Evolutionary conservation across 2,888 invertebrate genomes (phyloP).

Genomic region (Melikaiella ostensackeni): DNA sequence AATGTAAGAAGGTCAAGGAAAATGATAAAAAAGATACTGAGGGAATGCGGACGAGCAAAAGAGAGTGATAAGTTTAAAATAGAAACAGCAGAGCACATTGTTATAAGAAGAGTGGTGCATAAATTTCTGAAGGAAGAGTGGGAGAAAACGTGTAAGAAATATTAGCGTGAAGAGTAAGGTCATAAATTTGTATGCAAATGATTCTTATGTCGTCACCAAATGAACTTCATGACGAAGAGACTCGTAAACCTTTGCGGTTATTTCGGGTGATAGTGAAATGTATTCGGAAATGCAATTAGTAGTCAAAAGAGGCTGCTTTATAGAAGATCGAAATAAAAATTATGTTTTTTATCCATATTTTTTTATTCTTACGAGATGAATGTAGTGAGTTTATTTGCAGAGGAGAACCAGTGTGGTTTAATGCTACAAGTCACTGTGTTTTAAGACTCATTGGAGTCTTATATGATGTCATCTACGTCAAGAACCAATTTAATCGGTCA

Average conservation of each 20-base stretch:
- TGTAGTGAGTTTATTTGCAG: background rate
- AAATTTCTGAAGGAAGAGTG: background rate
- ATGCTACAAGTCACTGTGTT: constrained; percentile 13
- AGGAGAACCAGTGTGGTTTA: constrained; percentile 15
- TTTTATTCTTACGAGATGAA: background rate
- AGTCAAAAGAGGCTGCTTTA: too few relatives aligned
- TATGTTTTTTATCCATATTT: background rate
- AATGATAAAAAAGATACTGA: background rate
- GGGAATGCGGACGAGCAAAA: constrained; percentile 1
- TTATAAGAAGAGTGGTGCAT: background rate
- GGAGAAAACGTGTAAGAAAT: constrained; percentile 1
- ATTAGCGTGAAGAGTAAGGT: background rate
- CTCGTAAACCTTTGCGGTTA: background rate
- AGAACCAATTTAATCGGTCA: constrained; percentile 38
- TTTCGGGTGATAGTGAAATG: too few relatives aligned
- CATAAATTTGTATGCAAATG: background rate
- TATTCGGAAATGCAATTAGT: too few relatives aligned
- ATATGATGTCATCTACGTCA: constrained; percentile 26
- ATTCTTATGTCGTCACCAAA: background rate
- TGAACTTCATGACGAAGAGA: background rate
- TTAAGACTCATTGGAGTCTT: constrained; percentile 26
- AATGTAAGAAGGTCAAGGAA: constrained; percentile 5
- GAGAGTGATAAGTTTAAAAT: constrained; percentile 1
- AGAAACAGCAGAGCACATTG: background rate
- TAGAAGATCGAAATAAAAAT: background rate